These are phyloP conservation scores for Telmatherina bonti DNA, from an alignment of 2,797 vertebrate species.

Conservation along the genomic window DNA sequence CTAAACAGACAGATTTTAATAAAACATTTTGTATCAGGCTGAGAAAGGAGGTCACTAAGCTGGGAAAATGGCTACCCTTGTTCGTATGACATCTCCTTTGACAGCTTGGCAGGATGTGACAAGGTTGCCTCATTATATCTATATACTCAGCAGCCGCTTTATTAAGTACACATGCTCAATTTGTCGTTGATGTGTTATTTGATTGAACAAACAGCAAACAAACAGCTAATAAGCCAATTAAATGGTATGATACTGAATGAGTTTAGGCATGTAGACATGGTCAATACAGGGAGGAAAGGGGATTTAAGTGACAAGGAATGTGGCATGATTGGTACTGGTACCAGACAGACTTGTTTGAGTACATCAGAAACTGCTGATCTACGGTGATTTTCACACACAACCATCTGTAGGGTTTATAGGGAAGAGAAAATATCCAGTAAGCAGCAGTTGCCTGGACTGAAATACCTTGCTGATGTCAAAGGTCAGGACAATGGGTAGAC, in stretches of 20 bases:
- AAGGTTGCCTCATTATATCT: conserved; percentile 28
- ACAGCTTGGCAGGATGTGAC: conserved; percentile 67
- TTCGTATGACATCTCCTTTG: conserved; percentile 3
- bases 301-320: too few species aligned
- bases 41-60: conserved; percentile 40
- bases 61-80: conserved; percentile 47
- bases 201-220: neutral
- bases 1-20: conserved; percentile 66
- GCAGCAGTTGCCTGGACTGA: too few species aligned
- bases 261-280: neutral
- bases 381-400: neutral
- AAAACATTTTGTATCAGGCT: conserved; percentile 66
- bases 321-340: too few species aligned
- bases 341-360: neutral
- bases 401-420: neutral
- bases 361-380: too few species aligned
- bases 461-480: too few species aligned
- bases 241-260: neutral
- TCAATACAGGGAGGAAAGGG: too few species aligned
- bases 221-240: too few species aligned
- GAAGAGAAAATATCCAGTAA: neutral
- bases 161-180: neutral
- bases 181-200: neutral
- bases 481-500: too few species aligned
- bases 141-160: neutral